Evolutionary conservation across 2,888 invertebrate species (phyloP).

Genomic region (Lithosia quadra): DNA sequence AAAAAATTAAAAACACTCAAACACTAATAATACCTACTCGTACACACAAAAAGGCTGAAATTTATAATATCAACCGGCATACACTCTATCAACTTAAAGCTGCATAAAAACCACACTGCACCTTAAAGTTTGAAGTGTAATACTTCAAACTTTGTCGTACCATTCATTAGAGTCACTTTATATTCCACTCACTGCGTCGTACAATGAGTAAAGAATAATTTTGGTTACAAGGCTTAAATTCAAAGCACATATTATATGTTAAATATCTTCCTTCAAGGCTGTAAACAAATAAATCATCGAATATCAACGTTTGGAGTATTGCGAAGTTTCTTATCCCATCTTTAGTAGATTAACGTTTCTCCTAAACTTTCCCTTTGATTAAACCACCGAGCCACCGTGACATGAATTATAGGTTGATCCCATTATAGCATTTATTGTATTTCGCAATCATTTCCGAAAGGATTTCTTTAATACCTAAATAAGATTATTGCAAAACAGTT

Average conservation of each 20-base stretch:
- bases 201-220: neutral
- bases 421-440: slow-evolving; percentile 1
- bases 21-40: neutral
- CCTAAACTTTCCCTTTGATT: slow-evolving; percentile 70
- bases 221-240: neutral
- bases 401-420: slow-evolving; percentile 63
- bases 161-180: slow-evolving; percentile 4
- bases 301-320: slow-evolving; percentile 20
- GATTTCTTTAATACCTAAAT: neutral
- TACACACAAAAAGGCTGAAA: neutral
- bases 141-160: neutral
- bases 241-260: slow-evolving; percentile 19
- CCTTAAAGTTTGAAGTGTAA: neutral
- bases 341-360: slow-evolving; percentile 70
- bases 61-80: neutral
- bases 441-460: neutral
- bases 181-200: neutral
- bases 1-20: neutral
- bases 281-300: slow-evolving; percentile 29
- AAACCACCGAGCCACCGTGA: slow-evolving; percentile 67
- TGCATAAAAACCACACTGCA: neutral
- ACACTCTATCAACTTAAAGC: neutral
- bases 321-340: slow-evolving; percentile 57
- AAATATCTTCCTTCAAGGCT: slow-evolving; percentile 8
- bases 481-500: slow-evolving; percentile 16